Percentiles rank a stretch among this genome's conserved stretches.
Evolutionary conservation across 2,888 invertebrate genomes (phyloP).

Genomic region (Drosophila koepferae): DNA sequence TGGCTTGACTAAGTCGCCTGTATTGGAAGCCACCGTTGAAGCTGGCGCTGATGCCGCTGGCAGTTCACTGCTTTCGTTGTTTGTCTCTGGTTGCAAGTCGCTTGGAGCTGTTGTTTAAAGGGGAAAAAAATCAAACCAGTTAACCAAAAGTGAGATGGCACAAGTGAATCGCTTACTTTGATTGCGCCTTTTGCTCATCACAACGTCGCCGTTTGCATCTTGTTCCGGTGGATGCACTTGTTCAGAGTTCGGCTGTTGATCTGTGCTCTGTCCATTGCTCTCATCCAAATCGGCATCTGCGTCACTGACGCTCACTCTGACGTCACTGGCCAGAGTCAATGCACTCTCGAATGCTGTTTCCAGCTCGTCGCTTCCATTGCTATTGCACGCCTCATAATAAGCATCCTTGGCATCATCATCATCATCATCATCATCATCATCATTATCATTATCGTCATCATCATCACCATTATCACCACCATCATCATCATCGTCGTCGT

Average conservation of each 20-base stretch:
- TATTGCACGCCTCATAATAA: conserved; percentile 77
- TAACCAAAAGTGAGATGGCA: neutral
- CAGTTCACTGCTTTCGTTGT: conserved; percentile 49
- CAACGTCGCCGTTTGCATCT: neutral
- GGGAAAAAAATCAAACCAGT: neutral
- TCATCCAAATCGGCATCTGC: conserved; percentile 26
- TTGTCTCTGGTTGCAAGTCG: conserved; percentile 53
- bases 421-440: conserved; percentile 39
- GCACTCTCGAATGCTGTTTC: conserved; percentile 71
- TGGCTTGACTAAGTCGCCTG: conserved; percentile 5
- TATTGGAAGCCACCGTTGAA: neutral
- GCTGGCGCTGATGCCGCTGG: neutral
- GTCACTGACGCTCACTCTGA: conserved; percentile 61
- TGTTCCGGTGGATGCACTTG: conserved; percentile 8
- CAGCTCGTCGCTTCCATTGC: conserved; percentile 78
- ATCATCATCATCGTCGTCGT: conserved; percentile 52
- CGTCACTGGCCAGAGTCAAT: conserved; percentile 71
- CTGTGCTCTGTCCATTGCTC: conserved; percentile 3
- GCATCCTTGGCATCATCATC: conserved; percentile 75
- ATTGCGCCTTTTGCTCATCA: conserved; percentile 43
- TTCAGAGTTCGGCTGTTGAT: conserved; percentile 3
- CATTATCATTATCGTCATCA: neutral
- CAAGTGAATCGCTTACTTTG: conserved; percentile 58
- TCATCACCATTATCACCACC: conserved; percentile 50
- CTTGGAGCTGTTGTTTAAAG: conserved; percentile 46